These are phyloP conservation scores for Nibea albiflora DNA, from an alignment of 2,113 vertebrate species.

Conservation along the genomic window DNA sequence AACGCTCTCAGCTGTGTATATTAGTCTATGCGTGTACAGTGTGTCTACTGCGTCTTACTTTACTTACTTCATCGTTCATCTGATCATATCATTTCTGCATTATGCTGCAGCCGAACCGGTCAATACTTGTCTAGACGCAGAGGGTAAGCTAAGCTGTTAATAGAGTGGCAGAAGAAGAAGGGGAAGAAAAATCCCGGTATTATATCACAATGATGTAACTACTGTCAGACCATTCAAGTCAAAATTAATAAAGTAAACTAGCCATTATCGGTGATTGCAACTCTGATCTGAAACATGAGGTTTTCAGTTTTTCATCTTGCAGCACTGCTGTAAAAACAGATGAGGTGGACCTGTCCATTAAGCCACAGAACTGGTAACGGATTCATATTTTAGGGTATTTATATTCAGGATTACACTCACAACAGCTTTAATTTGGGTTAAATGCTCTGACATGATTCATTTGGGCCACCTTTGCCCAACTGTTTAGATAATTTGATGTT, in stretches of 20 bases:
- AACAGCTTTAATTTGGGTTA: slow-evolving; percentile 14
- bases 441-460: neutral
- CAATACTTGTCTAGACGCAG: slow-evolving; percentile 60
- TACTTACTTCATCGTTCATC: slow-evolving; percentile 8
- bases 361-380: neutral
- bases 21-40: neutral
- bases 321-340: neutral
- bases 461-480: neutral
- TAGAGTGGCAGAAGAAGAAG: neutral
- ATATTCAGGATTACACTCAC: slow-evolving; percentile 5
- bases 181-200: neutral
- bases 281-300: neutral
- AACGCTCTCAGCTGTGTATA: neutral
- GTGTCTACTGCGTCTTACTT: slow-evolving; percentile 11
- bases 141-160: neutral
- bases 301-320: neutral
- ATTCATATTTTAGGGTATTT: neutral
- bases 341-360: neutral
- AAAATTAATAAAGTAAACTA: neutral
- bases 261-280: neutral
- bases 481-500: neutral
- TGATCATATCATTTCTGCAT: slow-evolving; percentile 27
- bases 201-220: slow-evolving; percentile 7
- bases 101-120: slow-evolving; percentile 5
- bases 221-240: neutral